phyloP scores from a whole-genome alignment of 2,113 vertebrate species.

The Meriones unguiculatus region DNA sequence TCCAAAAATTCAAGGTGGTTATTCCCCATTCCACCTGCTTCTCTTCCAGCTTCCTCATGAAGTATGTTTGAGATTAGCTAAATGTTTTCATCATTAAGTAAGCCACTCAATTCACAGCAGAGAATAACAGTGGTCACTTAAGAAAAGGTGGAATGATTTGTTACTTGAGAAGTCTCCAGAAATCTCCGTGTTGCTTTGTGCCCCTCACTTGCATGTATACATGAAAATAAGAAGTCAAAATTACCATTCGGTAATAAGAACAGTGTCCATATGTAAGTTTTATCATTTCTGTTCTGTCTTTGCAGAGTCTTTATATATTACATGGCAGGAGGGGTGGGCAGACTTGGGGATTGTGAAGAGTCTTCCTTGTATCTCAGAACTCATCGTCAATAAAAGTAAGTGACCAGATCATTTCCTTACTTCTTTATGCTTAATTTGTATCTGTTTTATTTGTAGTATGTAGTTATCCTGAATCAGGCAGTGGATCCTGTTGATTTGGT shows the following conservation, averaged over 20 bases:
- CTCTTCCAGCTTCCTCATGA: neutral
- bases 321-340: slow-evolving; percentile 76
- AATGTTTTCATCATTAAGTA: neutral
- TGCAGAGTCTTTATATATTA: slow-evolving; percentile 75
- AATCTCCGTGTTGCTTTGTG: slow-evolving; percentile 17
- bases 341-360: slow-evolving; percentile 67
- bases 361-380: slow-evolving; percentile 62
- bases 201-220: neutral
- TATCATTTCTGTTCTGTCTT: slow-evolving; percentile 58
- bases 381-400: slow-evolving; percentile 72
- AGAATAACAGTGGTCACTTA: slow-evolving; percentile 7
- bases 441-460: neutral
- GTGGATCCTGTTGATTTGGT: neutral
- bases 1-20: neutral
- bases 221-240: neutral
- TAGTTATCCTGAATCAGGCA: neutral
- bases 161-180: neutral
- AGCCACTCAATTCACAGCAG: neutral
- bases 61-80: neutral
- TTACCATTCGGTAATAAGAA: neutral
- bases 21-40: neutral
- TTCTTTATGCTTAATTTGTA: neutral
- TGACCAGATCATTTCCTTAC: slow-evolving; percentile 20
- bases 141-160: slow-evolving; percentile 1
- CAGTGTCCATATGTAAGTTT: neutral